Percentiles rank a stretch among this genome's conserved stretches.
phyloP scores from a whole-genome alignment of 2,113 vertebrate species.

The Onychostoma macrolepis region DNA sequence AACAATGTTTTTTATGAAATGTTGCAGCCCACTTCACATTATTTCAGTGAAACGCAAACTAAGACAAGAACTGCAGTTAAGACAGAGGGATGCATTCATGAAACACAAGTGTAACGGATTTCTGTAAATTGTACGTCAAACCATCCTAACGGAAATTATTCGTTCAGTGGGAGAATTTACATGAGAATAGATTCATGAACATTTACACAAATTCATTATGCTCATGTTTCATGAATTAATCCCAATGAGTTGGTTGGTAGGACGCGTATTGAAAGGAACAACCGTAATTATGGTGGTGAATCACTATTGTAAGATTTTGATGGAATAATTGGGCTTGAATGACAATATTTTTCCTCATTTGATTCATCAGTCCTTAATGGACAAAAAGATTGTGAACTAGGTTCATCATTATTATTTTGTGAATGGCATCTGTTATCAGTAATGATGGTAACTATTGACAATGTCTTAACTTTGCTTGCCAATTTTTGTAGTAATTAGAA shows the following conservation, averaged over 20 bases:
- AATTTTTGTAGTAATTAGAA: neutral
- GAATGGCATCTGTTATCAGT: neutral
- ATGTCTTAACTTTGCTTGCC: neutral
- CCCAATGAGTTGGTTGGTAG: neutral
- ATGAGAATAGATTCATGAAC: neutral
- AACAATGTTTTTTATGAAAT: neutral
- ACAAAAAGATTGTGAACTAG: neutral
- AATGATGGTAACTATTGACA: neutral
- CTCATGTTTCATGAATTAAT: slow-evolving; percentile 5
- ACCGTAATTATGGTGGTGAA: neutral
- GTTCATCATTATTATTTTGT: neutral
- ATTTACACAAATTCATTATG: neutral
- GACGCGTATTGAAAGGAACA: neutral
- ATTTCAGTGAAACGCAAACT: neutral
- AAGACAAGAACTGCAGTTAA: slow-evolving; percentile 11
- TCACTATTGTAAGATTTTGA: slow-evolving; percentile 15
- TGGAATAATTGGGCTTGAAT: neutral
- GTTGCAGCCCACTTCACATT: neutral
- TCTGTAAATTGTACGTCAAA: neutral
- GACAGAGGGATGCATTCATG: neutral
- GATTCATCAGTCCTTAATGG: slow-evolving; percentile 8
- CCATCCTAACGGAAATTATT: neutral
- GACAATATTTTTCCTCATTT: neutral
- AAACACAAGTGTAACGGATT: neutral
- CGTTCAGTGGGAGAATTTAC: neutral